These are phyloP conservation scores for Lontra canadensis DNA, from an alignment of 2,113 vertebrate species.

Conservation along the genomic window DNA sequence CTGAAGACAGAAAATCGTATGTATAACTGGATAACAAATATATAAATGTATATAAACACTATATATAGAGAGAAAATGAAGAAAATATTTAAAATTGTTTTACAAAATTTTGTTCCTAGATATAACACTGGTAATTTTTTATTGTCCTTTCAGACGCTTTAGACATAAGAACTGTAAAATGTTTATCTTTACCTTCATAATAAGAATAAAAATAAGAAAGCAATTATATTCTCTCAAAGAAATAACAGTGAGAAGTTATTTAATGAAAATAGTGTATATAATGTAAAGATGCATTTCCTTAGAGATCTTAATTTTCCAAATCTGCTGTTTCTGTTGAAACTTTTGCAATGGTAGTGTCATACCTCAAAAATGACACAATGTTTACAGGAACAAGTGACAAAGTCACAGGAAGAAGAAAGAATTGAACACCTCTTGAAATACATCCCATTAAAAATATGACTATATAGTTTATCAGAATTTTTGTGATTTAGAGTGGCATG, in stretches of 20 bases:
- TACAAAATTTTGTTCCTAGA: neutral
- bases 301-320: neutral
- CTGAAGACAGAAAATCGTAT: neutral
- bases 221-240: neutral
- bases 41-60: neutral
- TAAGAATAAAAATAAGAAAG: neutral
- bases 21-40: neutral
- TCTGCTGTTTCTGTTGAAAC: neutral
- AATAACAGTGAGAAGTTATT: neutral
- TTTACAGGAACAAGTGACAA: neutral
- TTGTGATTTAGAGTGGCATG: neutral
- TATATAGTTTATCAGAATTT: neutral
- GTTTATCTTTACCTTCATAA: neutral
- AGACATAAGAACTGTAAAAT: neutral
- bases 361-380: neutral
- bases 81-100: neutral
- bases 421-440: neutral
- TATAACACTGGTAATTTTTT: neutral
- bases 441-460: neutral
- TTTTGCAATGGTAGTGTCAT: neutral
- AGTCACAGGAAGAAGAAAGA: neutral
- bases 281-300: neutral
- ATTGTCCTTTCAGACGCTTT: neutral
- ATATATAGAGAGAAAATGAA: neutral
- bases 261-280: too few relatives aligned